Evolutionary conservation across 2,113 vertebrate genomes (phyloP).

Genomic region (Butorides virescens): DNA sequence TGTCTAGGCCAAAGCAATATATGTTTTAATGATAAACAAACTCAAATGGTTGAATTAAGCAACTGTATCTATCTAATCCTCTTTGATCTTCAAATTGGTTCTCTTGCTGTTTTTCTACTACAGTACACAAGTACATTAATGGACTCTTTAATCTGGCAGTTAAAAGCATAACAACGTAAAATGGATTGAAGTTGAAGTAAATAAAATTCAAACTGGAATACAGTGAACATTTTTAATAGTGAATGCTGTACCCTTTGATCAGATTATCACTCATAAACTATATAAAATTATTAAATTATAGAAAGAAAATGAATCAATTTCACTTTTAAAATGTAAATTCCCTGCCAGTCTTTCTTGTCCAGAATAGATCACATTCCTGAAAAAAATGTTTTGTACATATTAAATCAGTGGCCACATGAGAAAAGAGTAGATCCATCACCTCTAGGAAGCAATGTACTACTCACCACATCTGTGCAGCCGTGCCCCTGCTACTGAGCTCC

Average conservation of each 20-base stretch:
- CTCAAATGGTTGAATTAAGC: background rate
- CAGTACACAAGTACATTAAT: background rate
- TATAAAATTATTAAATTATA: background rate
- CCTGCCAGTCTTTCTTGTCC: background rate
- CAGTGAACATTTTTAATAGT: background rate
- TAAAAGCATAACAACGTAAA: background rate
- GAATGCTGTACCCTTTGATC: background rate
- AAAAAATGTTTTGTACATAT: background rate
- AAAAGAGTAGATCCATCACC: background rate
- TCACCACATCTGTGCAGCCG: background rate
- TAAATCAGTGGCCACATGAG: background rate
- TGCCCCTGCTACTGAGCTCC: background rate
- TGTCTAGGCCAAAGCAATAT: background rate
- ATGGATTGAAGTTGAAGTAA: background rate
- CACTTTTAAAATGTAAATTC: background rate
- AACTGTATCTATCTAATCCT: background rate
- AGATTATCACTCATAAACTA: background rate
- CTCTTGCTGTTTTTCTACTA: background rate
- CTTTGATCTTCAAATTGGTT: conserved; percentile 11
- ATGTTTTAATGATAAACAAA: background rate
- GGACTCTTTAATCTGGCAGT: background rate
- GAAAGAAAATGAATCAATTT: background rate
- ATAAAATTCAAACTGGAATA: background rate
- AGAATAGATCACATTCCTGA: background rate
- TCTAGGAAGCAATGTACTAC: background rate